phyloP scores from a whole-genome alignment of 2,888 invertebrate species.

The Lasioglossum malachurum region DNA sequence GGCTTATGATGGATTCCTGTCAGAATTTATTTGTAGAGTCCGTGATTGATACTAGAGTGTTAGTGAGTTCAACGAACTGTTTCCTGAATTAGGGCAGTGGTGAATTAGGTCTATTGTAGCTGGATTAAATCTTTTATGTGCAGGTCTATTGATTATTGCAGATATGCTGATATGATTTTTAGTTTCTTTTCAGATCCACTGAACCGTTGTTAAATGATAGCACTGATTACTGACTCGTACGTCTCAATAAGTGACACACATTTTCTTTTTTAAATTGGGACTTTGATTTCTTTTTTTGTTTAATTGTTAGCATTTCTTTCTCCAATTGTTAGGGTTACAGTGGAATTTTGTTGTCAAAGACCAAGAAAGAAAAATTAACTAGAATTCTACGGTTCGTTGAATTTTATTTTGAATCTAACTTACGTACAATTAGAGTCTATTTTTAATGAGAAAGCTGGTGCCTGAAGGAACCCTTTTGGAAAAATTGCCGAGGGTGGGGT shows the following conservation, averaged over 20 bases:
- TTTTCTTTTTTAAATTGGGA: background rate
- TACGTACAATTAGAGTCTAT: background rate
- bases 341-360: no score
- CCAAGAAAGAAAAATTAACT: no score
- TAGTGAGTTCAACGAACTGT: background rate
- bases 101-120: background rate
- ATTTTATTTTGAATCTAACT: background rate
- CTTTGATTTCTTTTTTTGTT: background rate
- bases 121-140: background rate
- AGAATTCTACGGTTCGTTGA: background rate
- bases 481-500: background rate
- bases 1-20: background rate
- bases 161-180: background rate
- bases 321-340: background rate
- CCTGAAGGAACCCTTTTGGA: background rate
- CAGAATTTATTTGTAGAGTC: background rate
- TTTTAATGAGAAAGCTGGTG: background rate
- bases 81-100: background rate
- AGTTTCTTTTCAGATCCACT: background rate
- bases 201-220: background rate
- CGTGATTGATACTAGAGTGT: background rate
- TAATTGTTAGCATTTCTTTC: no score
- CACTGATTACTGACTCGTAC: background rate
- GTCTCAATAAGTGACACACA: no score
- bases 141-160: background rate